Conservation (phyloP, 2,113 vertebrate genomes). For the Oryzias melastigma region DNA sequence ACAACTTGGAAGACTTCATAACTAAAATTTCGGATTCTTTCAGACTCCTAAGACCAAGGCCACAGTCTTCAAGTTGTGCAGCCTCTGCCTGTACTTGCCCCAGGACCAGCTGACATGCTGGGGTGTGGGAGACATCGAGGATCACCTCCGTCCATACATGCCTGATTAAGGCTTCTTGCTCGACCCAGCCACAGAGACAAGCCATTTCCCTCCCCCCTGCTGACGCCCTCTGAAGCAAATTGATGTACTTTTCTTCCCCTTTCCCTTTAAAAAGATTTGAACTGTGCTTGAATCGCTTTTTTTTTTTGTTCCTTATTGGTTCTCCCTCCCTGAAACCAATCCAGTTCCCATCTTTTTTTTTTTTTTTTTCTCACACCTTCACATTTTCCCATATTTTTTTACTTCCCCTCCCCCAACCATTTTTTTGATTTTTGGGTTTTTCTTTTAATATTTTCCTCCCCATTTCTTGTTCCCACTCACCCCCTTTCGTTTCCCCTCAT, state of each 20-base stretch:
- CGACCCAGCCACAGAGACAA: slow-evolving; percentile 85
- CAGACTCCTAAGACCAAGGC: slow-evolving; percentile 99
- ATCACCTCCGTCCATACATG: slow-evolving; percentile 97
- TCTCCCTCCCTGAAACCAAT: slow-evolving; percentile 83
- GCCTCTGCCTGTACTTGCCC: slow-evolving; percentile 98
- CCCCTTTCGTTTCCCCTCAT: slow-evolving; percentile 64
- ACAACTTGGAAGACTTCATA: neutral
- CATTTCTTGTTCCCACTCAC: slow-evolving; percentile 55
- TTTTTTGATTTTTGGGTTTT: slow-evolving; percentile 5
- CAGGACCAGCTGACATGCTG: slow-evolving; percentile 99
- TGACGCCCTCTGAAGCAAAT: slow-evolving; percentile 85
- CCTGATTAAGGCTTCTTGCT: slow-evolving; percentile 87
- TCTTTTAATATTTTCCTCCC: slow-evolving; percentile 14
- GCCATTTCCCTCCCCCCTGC: slow-evolving; percentile 62
- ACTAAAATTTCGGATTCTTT: slow-evolving; percentile 15
- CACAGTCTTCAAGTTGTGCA: slow-evolving; percentile 99
- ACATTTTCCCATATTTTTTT: slow-evolving; percentile 48
- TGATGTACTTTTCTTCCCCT: slow-evolving; percentile 84
- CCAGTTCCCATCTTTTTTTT: slow-evolving; percentile 77
- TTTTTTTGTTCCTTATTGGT: slow-evolving; percentile 83
- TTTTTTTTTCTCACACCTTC: slow-evolving; percentile 27
- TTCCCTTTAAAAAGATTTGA: slow-evolving; percentile 89
- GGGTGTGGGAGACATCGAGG: slow-evolving; percentile 96
- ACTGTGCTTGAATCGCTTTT: slow-evolving; percentile 95
- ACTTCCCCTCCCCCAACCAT: slow-evolving; percentile 26